Conservation (phyloP, 2,888 invertebrate genomes). For the Entomobrya proxima region DNA sequence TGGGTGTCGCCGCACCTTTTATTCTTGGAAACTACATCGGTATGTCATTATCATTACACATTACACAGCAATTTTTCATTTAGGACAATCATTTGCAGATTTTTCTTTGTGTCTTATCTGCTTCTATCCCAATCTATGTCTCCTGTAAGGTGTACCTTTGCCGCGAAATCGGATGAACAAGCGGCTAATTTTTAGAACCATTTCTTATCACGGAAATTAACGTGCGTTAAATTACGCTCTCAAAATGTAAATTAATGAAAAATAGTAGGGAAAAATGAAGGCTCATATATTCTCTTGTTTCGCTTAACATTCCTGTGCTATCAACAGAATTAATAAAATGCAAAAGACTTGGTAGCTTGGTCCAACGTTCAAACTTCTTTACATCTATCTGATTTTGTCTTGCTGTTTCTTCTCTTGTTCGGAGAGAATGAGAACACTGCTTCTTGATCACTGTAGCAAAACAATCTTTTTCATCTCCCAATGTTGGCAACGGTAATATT, state of each 20-base stretch:
- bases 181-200: not conserved
- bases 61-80: constrained; percentile 44
- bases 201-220: constrained; percentile 5
- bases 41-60: constrained; percentile 34
- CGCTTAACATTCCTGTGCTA: not conserved
- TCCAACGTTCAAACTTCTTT: not conserved
- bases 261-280: not conserved
- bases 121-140: not conserved
- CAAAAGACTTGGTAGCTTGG: not conserved
- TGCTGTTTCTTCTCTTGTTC: not conserved
- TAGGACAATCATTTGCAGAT: constrained; percentile 45
- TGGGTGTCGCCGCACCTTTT: not conserved
- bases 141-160: not conserved
- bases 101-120: too few species aligned
- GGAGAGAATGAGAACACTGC: not conserved
- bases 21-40: not conserved
- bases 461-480: not conserved
- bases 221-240: constrained; percentile 25
- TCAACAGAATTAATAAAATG: not conserved
- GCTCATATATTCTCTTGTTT: not conserved
- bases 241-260: not conserved
- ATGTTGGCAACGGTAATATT: not conserved
- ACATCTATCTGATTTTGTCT: not conserved
- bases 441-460: constrained; percentile 3
- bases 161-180: not conserved